Evolutionary conservation across 2,113 vertebrate genomes (phyloP), one percentile per base, ranked within the genome.

Genomic region (Myotis brandtii): DNA sequence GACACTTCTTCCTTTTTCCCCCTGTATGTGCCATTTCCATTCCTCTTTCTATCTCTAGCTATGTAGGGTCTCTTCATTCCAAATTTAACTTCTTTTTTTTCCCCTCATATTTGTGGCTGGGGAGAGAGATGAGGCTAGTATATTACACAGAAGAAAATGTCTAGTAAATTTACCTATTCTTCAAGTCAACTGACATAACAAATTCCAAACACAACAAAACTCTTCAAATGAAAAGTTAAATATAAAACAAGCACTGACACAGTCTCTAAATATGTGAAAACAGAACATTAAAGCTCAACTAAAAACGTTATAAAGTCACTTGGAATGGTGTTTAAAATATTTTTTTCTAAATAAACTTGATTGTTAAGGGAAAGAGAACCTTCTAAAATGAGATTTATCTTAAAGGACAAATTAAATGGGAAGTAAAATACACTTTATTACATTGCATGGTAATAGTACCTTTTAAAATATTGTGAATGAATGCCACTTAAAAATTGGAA

Each of bases 341-440:
- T 56, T 70, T 85, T 82, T 27, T 43, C 43, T 73, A 91, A 82
- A 75, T 89, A 70, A 56, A 87, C n/a, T 89, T 77, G 82, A 59
- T 1, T 46, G 89, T 86, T 69, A 75, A 70, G 8, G 0, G 11
- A 16, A 23, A 3, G 2, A 54, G 34, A 77, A 89, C 1, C 0
- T 3, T 86, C 43, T 59, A 86, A 80, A 79, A 52, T 77, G 0
- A 79, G 6, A 85, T 66, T 94, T 50, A 32, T 56, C 21, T 80
- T 73, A 46, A 85, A 82, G 8, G 87, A 86, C 1, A 79, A 77
- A 34, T 72, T 72, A 83, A 92, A 87, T 34, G 7, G 2, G 2
- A 94, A 94, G 2, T 75, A 50, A 77, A 88, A 32, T 2, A 46
- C 2, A 40, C 0, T 92, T 67, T 40, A 72, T 64, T 59, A 66